Conservation (phyloP, 2,888 invertebrate species). For the Synergus laeviventris region DNA sequence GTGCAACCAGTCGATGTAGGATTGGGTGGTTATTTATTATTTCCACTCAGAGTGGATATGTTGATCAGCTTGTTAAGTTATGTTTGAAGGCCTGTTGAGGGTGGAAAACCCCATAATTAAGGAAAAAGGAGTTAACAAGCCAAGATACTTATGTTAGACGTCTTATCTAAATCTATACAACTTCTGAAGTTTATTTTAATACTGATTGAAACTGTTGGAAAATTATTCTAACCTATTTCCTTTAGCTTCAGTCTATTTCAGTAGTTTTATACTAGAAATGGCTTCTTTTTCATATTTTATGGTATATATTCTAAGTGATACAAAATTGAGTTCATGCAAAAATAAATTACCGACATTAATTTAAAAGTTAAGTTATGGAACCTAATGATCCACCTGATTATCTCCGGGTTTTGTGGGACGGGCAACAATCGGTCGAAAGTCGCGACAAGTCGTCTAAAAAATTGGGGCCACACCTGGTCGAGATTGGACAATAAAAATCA, state of each 20-base stretch:
- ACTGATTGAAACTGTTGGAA: no score
- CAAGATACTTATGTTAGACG: no score
- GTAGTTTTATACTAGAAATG: no score
- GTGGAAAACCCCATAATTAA: neutral
- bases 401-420: neutral
- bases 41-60: neutral
- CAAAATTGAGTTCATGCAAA: no score
- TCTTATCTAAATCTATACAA: no score
- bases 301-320: no score
- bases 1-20: neutral
- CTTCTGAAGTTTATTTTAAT: no score
- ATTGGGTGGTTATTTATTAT: slow-evolving; percentile 16
- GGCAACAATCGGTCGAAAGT: slow-evolving; percentile 19
- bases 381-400: slow-evolving; percentile 17
- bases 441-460: slow-evolving; percentile 40
- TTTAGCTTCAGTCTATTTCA: no score
- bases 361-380: neutral
- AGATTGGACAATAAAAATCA: slow-evolving; percentile 46
- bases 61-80: slow-evolving; percentile 3
- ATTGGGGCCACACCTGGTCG: slow-evolving; percentile 61
- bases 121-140: no score
- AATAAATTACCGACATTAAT: no score
- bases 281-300: no score
- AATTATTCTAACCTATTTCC: no score
- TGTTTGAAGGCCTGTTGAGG: neutral